phyloP scores from a whole-genome alignment of 2,113 vertebrate genomes.

The Tupaia chinensis region DNA sequence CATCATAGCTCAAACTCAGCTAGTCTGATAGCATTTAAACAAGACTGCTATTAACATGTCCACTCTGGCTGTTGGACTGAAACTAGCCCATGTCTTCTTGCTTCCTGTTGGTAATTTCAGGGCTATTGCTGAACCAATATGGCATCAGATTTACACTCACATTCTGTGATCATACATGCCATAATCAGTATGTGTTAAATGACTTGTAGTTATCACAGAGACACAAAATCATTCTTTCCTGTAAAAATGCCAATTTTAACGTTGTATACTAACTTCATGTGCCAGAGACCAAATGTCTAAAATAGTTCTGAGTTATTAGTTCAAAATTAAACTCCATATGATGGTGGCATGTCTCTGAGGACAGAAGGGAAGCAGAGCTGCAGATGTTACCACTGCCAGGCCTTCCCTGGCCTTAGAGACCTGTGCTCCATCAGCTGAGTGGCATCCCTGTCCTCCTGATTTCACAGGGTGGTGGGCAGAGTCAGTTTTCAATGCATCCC shows the following conservation, averaged over 20 bases:
- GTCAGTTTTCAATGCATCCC: constrained; percentile 30
- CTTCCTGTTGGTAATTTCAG: background rate
- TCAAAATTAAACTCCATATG: constrained; percentile 32
- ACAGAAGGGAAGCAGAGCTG: background rate
- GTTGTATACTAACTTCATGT: background rate
- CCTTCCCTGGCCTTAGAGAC: background rate
- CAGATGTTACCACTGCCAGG: background rate
- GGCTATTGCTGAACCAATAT: background rate
- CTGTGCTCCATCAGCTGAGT: background rate
- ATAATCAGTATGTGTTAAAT: fast-evolving
- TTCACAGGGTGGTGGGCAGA: background rate
- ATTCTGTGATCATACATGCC: background rate
- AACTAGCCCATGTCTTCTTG: background rate
- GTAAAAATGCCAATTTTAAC: fast-evolving
- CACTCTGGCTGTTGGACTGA: background rate
- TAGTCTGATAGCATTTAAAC: background rate
- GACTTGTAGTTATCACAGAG: background rate
- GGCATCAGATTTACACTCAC: background rate
- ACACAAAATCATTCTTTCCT: background rate
- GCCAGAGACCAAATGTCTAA: background rate
- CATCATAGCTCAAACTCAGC: background rate
- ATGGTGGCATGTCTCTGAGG: background rate
- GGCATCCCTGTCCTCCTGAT: background rate
- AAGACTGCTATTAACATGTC: background rate
- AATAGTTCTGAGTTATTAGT: background rate